A percentile compares a stretch with the other conserved stretches of the same genome.
Conservation (phyloP, 2,113 vertebrate species). For the Crotophaga sulcirostris region DNA sequence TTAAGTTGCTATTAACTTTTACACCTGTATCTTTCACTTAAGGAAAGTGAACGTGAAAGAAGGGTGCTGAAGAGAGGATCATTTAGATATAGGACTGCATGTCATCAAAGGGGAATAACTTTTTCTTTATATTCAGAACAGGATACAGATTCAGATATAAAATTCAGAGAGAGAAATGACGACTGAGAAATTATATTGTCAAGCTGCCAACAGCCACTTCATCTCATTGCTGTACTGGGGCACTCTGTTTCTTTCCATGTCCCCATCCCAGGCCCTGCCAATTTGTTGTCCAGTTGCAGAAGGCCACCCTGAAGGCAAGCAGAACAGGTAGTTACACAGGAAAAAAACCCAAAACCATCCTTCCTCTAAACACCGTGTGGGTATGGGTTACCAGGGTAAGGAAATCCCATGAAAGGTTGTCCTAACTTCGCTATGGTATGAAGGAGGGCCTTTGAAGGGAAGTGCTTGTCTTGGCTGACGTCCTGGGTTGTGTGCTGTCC, state of each 20-base stretch:
- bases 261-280: background rate
- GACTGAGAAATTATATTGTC: background rate
- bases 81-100: background rate
- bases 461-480: background rate
- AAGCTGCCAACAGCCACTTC: background rate
- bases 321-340: background rate
- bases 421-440: accelerated
- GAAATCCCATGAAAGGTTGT: background rate
- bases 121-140: background rate
- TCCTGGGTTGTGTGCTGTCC: background rate
- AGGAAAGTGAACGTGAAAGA: background rate
- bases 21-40: background rate
- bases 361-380: background rate
- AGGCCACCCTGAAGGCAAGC: background rate
- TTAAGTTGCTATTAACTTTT: background rate
- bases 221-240: background rate
- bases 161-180: background rate
- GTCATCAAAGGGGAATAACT: background rate
- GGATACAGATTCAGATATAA: background rate
- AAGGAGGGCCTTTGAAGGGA: background rate
- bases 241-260: background rate
- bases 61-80: background rate
- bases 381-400: background rate
- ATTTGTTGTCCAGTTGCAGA: background rate
- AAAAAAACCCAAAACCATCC: background rate